Conservation (phyloP, 2,888 invertebrate genomes). For the Tubulanus polymorphus region DNA sequence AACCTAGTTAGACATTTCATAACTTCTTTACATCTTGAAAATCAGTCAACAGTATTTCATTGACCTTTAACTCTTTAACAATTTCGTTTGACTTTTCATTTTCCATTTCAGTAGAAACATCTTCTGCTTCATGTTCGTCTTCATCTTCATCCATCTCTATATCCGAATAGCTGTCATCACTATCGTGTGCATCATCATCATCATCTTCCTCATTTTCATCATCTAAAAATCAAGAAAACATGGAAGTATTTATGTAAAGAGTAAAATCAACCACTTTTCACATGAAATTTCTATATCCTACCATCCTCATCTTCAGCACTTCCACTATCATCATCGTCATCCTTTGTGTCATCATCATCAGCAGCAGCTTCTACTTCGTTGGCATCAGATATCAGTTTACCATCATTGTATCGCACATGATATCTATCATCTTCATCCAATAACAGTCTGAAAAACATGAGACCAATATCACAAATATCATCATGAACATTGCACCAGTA, state of each 20-base stretch:
- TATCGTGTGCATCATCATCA: constrained; percentile 49
- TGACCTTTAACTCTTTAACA: constrained; percentile 6
- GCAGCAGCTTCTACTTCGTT: constrained; percentile 20
- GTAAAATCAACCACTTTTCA: no score
- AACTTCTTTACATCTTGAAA: no score
- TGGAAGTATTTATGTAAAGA: no score
- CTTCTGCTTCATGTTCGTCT: constrained; percentile 8
- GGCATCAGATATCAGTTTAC: constrained; percentile 21
- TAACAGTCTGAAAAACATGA: constrained; percentile 22
- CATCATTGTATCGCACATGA: constrained; percentile 31
- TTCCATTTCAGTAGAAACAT: constrained; percentile 5
- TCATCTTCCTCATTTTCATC: constrained; percentile 21
- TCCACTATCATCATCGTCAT: no score
- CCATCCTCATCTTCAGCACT: no score
- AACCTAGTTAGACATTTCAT: no score
- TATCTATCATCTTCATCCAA: constrained; percentile 22
- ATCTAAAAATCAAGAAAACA: constrained; percentile 1
- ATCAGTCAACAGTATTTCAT: constrained; percentile 4
- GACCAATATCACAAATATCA: background rate
- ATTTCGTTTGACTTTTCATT: constrained; percentile 10
- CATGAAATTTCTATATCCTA: no score
- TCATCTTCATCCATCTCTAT: constrained; percentile 10
- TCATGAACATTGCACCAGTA: constrained; percentile 9
- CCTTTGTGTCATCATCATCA: constrained; percentile 16
- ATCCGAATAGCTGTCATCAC: constrained; percentile 42